phyloP scores from a whole-genome alignment of 2,113 vertebrate species.

The Toxotes jaculatrix region DNA sequence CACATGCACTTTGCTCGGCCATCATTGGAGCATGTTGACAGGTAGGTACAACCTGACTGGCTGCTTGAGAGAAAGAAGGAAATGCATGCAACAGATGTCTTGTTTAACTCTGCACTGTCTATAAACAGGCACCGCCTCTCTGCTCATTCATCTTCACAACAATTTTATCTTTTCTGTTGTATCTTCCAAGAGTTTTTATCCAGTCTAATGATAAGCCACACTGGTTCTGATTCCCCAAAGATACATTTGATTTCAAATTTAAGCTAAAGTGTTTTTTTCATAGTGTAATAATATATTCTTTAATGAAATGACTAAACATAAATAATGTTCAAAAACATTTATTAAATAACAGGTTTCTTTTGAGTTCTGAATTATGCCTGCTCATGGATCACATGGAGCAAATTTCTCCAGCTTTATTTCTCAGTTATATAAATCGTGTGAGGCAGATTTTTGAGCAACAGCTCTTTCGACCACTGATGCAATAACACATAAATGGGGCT shows the following conservation, averaged over 20 bases:
- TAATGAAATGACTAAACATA: not conserved
- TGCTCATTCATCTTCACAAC: slow-evolving; percentile 41
- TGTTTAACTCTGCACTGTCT: slow-evolving; percentile 32
- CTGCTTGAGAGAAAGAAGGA: slow-evolving; percentile 49
- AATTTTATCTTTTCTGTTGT: slow-evolving; percentile 28
- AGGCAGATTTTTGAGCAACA: not conserved
- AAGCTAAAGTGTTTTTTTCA: not conserved
- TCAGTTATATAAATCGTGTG: not conserved
- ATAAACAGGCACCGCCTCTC: slow-evolving; percentile 27
- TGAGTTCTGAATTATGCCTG: not conserved
- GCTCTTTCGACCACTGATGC: not conserved
- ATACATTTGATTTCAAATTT: not conserved
- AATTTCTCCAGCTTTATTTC: slow-evolving; percentile 3
- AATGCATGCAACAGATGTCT: slow-evolving; percentile 20
- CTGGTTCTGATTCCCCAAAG: slow-evolving; percentile 2
- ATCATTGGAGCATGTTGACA: slow-evolving; percentile 81
- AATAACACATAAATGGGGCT: not conserved
- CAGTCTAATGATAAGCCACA: slow-evolving; percentile 9
- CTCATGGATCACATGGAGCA: not conserved
- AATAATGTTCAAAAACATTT: not conserved
- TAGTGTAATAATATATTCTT: not conserved
- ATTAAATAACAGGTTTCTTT: not conserved
- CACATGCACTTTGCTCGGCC: slow-evolving; percentile 85
- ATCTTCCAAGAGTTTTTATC: slow-evolving; percentile 6
- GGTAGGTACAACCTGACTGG: slow-evolving; percentile 79